phyloP scores from a whole-genome alignment of 1,140 invertebrate genomes.

The Acromyrmex charruanus region DNA sequence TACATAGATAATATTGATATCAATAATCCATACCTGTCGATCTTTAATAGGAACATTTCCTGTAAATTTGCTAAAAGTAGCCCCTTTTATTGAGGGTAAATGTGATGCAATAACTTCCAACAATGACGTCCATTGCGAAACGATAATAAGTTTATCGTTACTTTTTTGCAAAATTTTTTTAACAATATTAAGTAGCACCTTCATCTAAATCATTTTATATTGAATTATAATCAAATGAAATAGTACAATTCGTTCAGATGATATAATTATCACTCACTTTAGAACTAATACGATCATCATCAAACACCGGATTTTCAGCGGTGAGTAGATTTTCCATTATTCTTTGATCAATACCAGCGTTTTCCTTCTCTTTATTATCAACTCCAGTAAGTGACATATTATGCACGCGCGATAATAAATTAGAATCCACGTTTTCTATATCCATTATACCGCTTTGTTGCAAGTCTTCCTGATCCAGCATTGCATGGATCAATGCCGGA shows the following conservation, averaged over 20 bases:
- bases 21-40: conserved; percentile 73
- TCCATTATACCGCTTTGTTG: conserved; percentile 77
- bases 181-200: conserved; percentile 88
- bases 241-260: background rate
- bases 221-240: background rate
- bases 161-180: conserved; percentile 86
- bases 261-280: conserved; percentile 85
- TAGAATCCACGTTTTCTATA: conserved; percentile 83
- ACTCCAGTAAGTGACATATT: conserved; percentile 75
- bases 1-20: background rate
- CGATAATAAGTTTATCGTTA: conserved; percentile 92
- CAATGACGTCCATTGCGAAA: conserved; percentile 95
- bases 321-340: conserved; percentile 86
- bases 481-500: conserved; percentile 92
- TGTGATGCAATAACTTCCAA: conserved; percentile 90
- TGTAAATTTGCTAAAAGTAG: conserved; percentile 89
- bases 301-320: conserved; percentile 91
- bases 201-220: conserved; percentile 85
- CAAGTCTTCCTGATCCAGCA: conserved; percentile 87
- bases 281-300: conserved; percentile 87
- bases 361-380: conserved; percentile 81
- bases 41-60: conserved; percentile 89
- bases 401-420: conserved; percentile 88
- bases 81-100: conserved; percentile 85
- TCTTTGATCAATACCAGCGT: conserved; percentile 78